Base-by-base conservation (phyloP, 2,113 vertebrate genomes). In the Apodemus speciosus region DNA sequence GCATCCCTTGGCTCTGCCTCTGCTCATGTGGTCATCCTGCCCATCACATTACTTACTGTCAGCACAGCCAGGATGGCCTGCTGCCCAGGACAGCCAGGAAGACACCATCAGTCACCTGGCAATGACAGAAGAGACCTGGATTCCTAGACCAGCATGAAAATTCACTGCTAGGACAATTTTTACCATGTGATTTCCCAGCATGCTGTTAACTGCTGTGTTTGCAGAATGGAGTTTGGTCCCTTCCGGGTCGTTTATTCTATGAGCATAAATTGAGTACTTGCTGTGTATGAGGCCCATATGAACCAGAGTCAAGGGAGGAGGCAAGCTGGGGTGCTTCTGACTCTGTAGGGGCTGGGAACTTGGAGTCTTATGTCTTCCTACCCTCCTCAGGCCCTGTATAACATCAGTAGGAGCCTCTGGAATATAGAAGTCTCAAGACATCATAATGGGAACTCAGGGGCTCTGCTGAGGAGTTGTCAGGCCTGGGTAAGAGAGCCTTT, bases 111-210 rank as follows among this genome's bases (percentile, higher is more conserved):
- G 88, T 58, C 75, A 66, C 87, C 51, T n/a, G 87, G 38, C 8
- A 30, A 53, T 80, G 90, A 84, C 64, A 91, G 84, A 91, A 60
- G 83, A 91, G 66, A 49, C 73, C 69, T 79, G 87, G 80, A 72
- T 60, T 53, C 14, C 38, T 66, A 38, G 46, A 72, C 80, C 60
- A n/a, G 20, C 21, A 3, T 49, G 46, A 76, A 89, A 90, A 86
- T 46, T 58, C 56, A 83, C 14, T 56, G 49, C 46, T 30, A 14
- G 0, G 0, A 5, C 56, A 23, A 77, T 80, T 72, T 66, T 72
- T 92, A 46, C n/a, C 0, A 0, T 46, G 40, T 73, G 64, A 32
- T 27, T 88, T 88, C 79, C 77, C 69, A 86, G 77, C 35, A 38
- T 38, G 49, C 56, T 49, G 40, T 11, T 15, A 49, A 58, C 23